phyloP scores from a whole-genome alignment of 2,888 invertebrate genomes.

The Sminthurinus aureus region DNA sequence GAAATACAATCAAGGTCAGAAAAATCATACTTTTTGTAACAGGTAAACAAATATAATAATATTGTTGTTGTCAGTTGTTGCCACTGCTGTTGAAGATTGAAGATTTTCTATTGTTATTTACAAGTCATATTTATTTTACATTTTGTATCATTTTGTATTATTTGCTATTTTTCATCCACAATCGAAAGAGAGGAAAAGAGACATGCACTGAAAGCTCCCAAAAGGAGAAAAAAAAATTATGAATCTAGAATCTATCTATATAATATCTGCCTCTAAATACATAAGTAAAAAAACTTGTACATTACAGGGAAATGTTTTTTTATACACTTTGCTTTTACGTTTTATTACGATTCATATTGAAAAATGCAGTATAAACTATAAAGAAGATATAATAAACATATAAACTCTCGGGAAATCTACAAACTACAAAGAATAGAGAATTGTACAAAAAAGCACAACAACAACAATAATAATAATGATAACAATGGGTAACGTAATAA shows the following conservation, averaged over 20 bases:
- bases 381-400: not conserved
- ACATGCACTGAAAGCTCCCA: constrained; percentile 8
- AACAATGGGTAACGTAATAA: constrained; percentile 12
- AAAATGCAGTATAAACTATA: not conserved
- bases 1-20: too few relatives aligned
- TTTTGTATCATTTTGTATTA: too few relatives aligned
- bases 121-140: too few relatives aligned
- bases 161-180: too few relatives aligned
- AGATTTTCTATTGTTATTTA: too few relatives aligned
- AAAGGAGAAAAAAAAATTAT: not conserved
- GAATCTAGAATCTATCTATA: too few relatives aligned
- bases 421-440: not conserved
- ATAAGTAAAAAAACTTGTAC: not conserved
- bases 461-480: not conserved
- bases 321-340: too few relatives aligned
- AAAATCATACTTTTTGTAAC: too few relatives aligned
- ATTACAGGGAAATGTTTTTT: not conserved
- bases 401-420: not conserved
- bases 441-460: not conserved
- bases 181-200: not conserved
- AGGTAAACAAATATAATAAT: too few relatives aligned
- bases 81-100: too few relatives aligned
- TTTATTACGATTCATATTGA: not conserved
- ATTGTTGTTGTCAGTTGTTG: too few relatives aligned
- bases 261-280: too few relatives aligned